Conservation (phyloP, 2,888 invertebrate species). For the Ptychoptera albimana region DNA sequence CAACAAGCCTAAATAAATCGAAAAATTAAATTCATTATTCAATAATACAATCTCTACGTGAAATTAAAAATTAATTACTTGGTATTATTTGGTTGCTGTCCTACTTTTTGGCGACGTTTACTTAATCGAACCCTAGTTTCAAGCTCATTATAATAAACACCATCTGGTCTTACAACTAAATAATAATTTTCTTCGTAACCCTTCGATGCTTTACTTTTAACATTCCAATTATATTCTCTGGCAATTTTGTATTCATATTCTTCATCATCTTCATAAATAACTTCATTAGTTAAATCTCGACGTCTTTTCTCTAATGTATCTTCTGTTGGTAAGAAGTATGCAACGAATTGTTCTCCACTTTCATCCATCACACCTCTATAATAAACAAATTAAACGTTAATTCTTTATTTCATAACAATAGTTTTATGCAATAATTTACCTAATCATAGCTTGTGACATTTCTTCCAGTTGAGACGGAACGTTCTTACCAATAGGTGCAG, state of each 20-base stretch:
- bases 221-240: slow-evolving; percentile 98
- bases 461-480: slow-evolving; percentile 84
- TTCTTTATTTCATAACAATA: background rate
- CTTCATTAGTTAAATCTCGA: slow-evolving; percentile 55
- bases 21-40: background rate
- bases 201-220: slow-evolving; percentile 88
- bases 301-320: slow-evolving; percentile 81
- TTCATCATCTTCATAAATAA: slow-evolving; percentile 75
- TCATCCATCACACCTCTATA: slow-evolving; percentile 96
- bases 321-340: slow-evolving; percentile 92
- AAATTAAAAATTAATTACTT: slow-evolving; percentile 12
- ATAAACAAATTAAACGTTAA: slow-evolving; percentile 12
- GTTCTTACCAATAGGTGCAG: slow-evolving; percentile 77
- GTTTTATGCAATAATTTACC: slow-evolving; percentile 34
- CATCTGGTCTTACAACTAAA: slow-evolving; percentile 78
- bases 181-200: slow-evolving; percentile 97
- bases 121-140: slow-evolving; percentile 90
- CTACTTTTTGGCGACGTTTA: slow-evolving; percentile 71
- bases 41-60: background rate
- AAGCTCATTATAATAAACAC: slow-evolving; percentile 87
- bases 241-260: slow-evolving; percentile 96
- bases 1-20: slow-evolving; percentile 43
- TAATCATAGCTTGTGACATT: slow-evolving; percentile 98
- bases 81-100: slow-evolving; percentile 36
- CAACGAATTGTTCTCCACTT: slow-evolving; percentile 97